Evolutionary conservation across 1,140 invertebrate genomes (phyloP).

Genomic region (Drosophila chauvacae): DNA sequence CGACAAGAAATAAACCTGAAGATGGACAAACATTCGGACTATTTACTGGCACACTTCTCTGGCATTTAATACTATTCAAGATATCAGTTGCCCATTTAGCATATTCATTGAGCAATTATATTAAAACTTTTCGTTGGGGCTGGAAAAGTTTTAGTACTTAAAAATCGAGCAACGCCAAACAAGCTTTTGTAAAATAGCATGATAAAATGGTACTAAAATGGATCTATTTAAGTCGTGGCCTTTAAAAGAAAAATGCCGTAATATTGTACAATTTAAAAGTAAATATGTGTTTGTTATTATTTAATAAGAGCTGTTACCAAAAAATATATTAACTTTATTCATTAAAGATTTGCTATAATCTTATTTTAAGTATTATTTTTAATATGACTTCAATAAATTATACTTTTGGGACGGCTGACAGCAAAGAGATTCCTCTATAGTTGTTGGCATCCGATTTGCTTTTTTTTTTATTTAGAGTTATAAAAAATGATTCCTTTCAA

Average conservation of each 20-base stretch:
- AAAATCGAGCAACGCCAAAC: background rate
- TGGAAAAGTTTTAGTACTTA: conserved; percentile 5
- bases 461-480: too few species aligned
- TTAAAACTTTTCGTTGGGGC: conserved; percentile 10
- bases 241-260: background rate
- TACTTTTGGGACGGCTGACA: too few species aligned
- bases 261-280: background rate
- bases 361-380: background rate
- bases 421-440: too few species aligned
- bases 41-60: conserved; percentile 6
- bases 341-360: background rate
- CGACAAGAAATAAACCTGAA: background rate
- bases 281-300: background rate
- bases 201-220: background rate
- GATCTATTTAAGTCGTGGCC: background rate
- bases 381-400: background rate
- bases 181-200: background rate
- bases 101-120: background rate
- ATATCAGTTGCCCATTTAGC: background rate
- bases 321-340: background rate
- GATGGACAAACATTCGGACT: background rate
- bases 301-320: background rate
- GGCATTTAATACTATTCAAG: conserved; percentile 4
- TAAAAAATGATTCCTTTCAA: too few species aligned
- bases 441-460: too few species aligned